Percentiles rank a stretch among this genome's conserved stretches.
Evolutionary conservation across 2,888 invertebrate genomes (phyloP).

Genomic region (Phasia obesa): DNA sequence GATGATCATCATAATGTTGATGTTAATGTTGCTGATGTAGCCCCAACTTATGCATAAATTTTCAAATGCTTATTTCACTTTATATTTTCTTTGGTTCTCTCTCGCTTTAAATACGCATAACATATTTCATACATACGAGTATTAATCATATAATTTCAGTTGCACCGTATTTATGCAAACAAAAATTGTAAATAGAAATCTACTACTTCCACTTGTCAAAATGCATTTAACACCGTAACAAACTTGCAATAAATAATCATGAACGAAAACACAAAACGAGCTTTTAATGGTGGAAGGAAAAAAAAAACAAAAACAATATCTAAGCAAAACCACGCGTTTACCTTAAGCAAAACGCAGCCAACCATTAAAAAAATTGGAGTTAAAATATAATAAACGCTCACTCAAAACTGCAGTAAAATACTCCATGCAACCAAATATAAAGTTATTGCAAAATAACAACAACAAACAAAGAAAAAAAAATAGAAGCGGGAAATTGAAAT

Average conservation of each 20-base stretch:
- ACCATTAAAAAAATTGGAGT: slow-evolving; percentile 54
- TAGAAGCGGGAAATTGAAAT: too few relatives aligned
- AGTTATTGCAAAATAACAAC: not conserved
- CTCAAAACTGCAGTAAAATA: slow-evolving; percentile 10
- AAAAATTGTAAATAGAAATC: slow-evolving; percentile 51
- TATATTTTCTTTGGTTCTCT: not conserved
- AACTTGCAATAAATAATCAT: slow-evolving; percentile 57
- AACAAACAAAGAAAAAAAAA: too few relatives aligned
- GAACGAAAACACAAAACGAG: slow-evolving; percentile 35
- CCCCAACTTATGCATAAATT: slow-evolving; percentile 53
- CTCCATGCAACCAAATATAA: not conserved
- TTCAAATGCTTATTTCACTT: slow-evolving; percentile 51
- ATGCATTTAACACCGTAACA: slow-evolving; percentile 64
- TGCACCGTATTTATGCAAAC: not conserved
- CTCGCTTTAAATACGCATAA: slow-evolving; percentile 40
- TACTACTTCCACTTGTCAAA: slow-evolving; percentile 70
- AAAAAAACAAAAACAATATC: too few relatives aligned
- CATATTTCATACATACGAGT: slow-evolving; percentile 33
- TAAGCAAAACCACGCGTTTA: slow-evolving; percentile 64
- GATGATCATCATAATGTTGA: slow-evolving; percentile 19
- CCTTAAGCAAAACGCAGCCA: slow-evolving; percentile 59
- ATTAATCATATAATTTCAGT: slow-evolving; percentile 21
- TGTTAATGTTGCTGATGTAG: slow-evolving; percentile 12
- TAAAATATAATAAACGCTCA: slow-evolving; percentile 12
- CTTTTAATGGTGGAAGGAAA: slow-evolving; percentile 30